Evolutionary conservation across 2,113 vertebrate genomes (phyloP).

Genomic region (Caretta caretta): DNA sequence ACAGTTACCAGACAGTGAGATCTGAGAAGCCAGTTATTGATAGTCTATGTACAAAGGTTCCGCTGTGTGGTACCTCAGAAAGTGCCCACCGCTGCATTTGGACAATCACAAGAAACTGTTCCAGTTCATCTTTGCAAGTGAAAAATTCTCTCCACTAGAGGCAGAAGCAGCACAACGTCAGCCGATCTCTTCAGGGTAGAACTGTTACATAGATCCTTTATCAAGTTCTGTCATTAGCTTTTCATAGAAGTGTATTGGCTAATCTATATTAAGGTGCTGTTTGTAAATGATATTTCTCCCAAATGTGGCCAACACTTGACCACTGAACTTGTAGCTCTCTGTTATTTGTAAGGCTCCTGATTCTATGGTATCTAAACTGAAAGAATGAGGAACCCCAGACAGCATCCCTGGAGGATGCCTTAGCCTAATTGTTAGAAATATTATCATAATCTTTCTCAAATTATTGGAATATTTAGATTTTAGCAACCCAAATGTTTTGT

Average conservation of each 20-base stretch:
- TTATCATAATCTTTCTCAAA: not conserved
- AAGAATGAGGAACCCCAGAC: too few relatives aligned
- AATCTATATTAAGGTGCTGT: not conserved
- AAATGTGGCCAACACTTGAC: not conserved
- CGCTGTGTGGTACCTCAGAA: rapidly evolving
- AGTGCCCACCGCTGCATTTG: not conserved
- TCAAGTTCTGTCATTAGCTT: not conserved
- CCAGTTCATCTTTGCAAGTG: rapidly evolving
- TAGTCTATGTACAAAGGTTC: rapidly evolving
- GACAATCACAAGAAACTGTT: rapidly evolving
- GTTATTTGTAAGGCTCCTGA: not conserved
- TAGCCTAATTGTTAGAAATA: not conserved
- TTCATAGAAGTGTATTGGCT: not conserved
- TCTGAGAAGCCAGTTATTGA: not conserved
- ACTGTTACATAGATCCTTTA: not conserved
- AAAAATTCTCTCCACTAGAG: rapidly evolving
- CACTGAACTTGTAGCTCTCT: not conserved
- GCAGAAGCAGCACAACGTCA: not conserved
- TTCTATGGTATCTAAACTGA: too few relatives aligned
- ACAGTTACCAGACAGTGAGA: not conserved
- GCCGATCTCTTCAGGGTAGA: not conserved
- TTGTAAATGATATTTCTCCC: not conserved
- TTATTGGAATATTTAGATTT: not conserved
- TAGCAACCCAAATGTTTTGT: not conserved
- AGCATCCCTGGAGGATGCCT: not conserved